Percentiles rank a stretch among this genome's conserved stretches.
Conservation (phyloP, 1,140 invertebrate species). For the Polypedilum vanderplanki region DNA sequence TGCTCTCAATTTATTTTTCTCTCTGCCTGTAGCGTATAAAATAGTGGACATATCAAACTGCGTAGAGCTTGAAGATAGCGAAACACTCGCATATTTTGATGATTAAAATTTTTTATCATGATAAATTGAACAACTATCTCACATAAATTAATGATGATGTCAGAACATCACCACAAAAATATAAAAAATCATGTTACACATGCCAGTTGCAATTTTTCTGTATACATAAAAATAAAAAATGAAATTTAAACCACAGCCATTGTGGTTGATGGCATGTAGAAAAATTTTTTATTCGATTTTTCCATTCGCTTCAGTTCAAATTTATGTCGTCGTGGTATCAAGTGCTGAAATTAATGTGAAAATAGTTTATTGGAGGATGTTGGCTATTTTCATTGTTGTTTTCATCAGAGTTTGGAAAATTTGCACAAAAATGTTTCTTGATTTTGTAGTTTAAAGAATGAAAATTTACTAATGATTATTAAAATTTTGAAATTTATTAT, state of each 20-base stretch:
- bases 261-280: neutral
- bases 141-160: constrained; percentile 11
- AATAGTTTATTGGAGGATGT: neutral
- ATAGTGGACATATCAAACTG: neutral
- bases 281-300: neutral
- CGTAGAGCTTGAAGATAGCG: neutral
- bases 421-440: too few species aligned
- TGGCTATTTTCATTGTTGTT: neutral
- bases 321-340: neutral
- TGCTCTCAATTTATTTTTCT: neutral
- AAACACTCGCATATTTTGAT: neutral
- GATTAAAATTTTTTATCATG: neutral
- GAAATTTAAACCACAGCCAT: neutral
- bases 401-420: neutral
- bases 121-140: neutral
- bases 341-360: neutral
- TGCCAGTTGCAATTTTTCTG: neutral
- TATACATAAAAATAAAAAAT: neutral
- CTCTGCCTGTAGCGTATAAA: neutral
- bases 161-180: neutral
- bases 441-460: too few species aligned
- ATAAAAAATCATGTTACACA: neutral
- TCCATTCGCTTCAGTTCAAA: neutral
- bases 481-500: too few species aligned
- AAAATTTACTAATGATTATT: too few species aligned